Base-by-base conservation (phyloP, 2,797 vertebrate species). In the Falco rusticolus region DNA sequence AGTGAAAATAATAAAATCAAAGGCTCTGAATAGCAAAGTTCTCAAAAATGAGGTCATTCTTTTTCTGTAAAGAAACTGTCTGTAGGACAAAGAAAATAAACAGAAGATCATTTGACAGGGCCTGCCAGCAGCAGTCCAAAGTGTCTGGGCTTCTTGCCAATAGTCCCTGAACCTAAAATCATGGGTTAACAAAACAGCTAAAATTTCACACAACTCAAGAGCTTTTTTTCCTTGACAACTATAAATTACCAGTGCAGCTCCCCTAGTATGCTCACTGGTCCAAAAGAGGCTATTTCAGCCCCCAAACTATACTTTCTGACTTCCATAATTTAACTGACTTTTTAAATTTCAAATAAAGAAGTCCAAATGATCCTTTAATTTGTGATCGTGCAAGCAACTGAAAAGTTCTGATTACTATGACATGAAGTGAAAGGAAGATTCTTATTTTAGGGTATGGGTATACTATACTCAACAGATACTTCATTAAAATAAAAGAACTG, bases 181-280 rank as follows among this genome's bases (percentile, higher is more conserved):
- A 43, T 29, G 56, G 59, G 39, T 92, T 97, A 94, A 94, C 45
- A 74, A 87, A 96, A 61, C 37, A 94, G 53, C 41, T 88, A 92
- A 81, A 89, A 85, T 82, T 91, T 95, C 83, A 94, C 47, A 83
- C 61, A 25, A 65, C 41, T 94, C 56, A 72, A 74, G 43, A 87
- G 21, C 10, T 25, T 71, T 79, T 70, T 82, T 68, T 39, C 9
- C 41, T 87, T 91, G 84, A 89, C 51, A 93, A 41, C 76, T 86
- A 50, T 41, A 87, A 77, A 85, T 63, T 84, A 74, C 6, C 16
- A 34, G 21, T 45, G 17, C 10, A 87, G 10, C 31, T 92, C 18
- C 69, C 56, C 28, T 43, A 53, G 7, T 34, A 89, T 16, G 7
- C 6, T 94, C 54, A 47, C 16, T 74, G 48, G 20, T 56, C 29